Evolutionary conservation across 1,140 invertebrate species (phyloP), one percentile per base, ranked within the genome.

Genomic region (Spodoptera frugiperda): DNA sequence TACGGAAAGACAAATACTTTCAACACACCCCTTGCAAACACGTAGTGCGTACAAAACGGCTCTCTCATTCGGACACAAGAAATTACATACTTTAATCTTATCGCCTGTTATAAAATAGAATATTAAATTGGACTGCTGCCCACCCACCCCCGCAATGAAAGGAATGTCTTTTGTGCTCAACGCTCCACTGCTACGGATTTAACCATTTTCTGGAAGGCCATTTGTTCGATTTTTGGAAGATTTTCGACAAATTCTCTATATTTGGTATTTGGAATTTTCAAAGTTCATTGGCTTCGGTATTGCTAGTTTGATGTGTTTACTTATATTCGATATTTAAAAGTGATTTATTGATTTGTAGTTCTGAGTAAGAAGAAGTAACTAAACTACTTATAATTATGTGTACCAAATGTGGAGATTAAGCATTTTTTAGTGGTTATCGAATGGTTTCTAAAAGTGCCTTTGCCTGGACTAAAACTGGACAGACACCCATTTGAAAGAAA

Each of bases 61-160:
- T 75, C 88, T 84, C 85, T 67, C 81, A 85, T 88, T 87, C 84
- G 86, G 86, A 85, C 86, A 82, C 80, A 93, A 93, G 91, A 93
- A 93, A 93, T 93, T 93, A 93, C 91, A 92, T 91, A 93, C 91
- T 93, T 93, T 93, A 92, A 91, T 92, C 90, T 93, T 93, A 93
- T 93, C 92, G 87, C 82, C 76, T 39, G 78, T 88, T 87, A 88
- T 91, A 90, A 93, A 93, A 92, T 91, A 89, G 92, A 93, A 93
- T 93, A 92, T 92, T 90, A 92, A 93, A 93, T 91, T 84, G 89
- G 84, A 72, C 87, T 87, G 86, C 86, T 85, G 46, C 46, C 39
- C 71, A 44, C 19, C 73, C 53, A 12, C 70, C 33, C 72, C 48
- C 30, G 67, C 61, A 77, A 76, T 74, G 74, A 76, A 78, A 84